Base-by-base conservation (phyloP, 2,113 vertebrate genomes). In the Columba janthina region DNA sequence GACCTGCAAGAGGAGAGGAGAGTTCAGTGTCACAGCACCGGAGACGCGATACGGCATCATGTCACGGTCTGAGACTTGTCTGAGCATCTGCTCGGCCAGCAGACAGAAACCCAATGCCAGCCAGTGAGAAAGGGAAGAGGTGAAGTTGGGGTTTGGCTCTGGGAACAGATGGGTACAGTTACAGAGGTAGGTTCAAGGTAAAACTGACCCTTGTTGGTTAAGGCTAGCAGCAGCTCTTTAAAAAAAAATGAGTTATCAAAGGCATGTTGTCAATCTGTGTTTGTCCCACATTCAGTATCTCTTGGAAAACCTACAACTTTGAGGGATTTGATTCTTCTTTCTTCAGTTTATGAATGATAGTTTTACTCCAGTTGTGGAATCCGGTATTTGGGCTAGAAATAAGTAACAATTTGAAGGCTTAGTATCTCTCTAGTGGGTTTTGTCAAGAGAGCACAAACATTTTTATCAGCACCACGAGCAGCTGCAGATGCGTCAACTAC, bases 1-100 rank as follows among this genome's bases (percentile, higher is more conserved):
- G 82, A 96, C 98, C 98, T 98, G 97, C 4, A 4, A 96, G 94
- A 97, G 61, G 78, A 90, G 70, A 90, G 78, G 19, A 90, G 77
- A 86, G 76, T 38, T 94, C 76, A 92, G 95, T n/a, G 80, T 72
- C 76, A 67, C 1, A 1, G 95, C 83, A 76, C 80, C 0, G 0
- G 91, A 94, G 95, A 94, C 1, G 8, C 0, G 53, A 92, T 74
- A 93, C 6, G 25, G 93, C 94, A 88, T 83, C 85, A 29, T 36
- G 67, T 77, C 93, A 60, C 22, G 6, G 80, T 20, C 76, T 56
- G 78, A 71, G 69, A 69, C 64, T 90, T 77, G 56, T 48, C 79
- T 11, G 69, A 76, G 78, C 53, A 12, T 34, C 40, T 14, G 72
- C 75, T 8, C 51, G 73, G 90, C 88, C 92, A 76, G 90, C 66